Evolutionary conservation across 2,797 vertebrate genomes (phyloP).

Genomic region (Lemur catta): DNA sequence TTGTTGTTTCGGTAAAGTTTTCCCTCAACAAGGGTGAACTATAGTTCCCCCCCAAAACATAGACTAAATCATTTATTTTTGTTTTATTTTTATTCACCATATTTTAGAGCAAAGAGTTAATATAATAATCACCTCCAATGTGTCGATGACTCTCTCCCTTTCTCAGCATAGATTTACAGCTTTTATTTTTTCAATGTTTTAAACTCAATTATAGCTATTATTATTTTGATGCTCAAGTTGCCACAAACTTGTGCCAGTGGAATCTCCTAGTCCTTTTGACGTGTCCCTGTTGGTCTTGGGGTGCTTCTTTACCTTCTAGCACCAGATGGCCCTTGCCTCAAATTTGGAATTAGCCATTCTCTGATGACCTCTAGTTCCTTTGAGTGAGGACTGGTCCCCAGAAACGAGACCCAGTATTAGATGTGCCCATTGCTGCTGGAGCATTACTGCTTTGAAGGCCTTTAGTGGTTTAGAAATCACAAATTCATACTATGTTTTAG

Average conservation of each 20-base stretch:
- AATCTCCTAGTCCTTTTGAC: not conserved
- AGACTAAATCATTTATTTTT: not conserved
- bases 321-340: not conserved
- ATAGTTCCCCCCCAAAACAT: not conserved
- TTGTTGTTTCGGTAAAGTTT: not conserved
- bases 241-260: not conserved
- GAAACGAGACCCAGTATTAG: not conserved
- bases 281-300: not conserved
- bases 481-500: conserved; percentile 1
- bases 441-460: not conserved
- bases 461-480: not conserved
- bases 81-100: not conserved
- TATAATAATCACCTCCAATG: not conserved
- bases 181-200: conserved; percentile 7
- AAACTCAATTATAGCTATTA: not conserved
- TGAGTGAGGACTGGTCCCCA: not conserved
- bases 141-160: not conserved
- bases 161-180: not conserved
- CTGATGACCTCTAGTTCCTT: not conserved
- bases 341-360: not conserved
- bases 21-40: not conserved
- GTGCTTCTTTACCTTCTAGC: not conserved
- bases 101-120: not conserved
- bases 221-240: not conserved
- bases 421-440: not conserved